Base-by-base conservation (phyloP, 2,113 vertebrate species). In the Ramphastos sulfuratus region DNA sequence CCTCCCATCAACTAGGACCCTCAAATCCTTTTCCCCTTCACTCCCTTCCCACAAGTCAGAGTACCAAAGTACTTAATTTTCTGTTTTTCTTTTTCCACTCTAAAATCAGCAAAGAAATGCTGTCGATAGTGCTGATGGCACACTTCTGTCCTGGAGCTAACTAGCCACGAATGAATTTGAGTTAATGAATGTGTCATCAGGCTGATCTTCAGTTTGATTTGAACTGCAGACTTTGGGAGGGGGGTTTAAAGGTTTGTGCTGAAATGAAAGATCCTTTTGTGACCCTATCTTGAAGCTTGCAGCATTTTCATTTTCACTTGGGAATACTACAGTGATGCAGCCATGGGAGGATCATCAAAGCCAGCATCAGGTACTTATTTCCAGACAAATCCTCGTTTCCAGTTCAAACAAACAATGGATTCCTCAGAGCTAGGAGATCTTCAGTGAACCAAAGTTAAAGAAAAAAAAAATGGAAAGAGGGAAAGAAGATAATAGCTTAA, bases 321-420 rank as follows among this genome's bases (percentile, higher is more conserved):
- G 87, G 92, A 92, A 31, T 50, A 25, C 83, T 6, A 16, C 56
- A 94, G 5, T 23, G 72, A 82, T 12, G 23, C 67, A 82, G 54
- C 70, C 54, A 10, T 27, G 31, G 88, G 27, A 7, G 7, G 28
- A 50, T 42, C 89, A 46, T 59, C 4, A 31, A 59, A 88, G 79
- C 71, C 46, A 87, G 67, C 10, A 2, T 70, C 52, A 9, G 15
- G 5, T 67, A 63, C 42, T 2, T 73, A 80, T 87, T 93, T 84
- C 92, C 94, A 91, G 92, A 95, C 85, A 96, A 97, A 96, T 92
- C 86, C 92, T 95, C 52, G 73, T 85, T 95, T 50, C 92, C 97
- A 97, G 97, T 97, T 98, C 97, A 97, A 97, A 96, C 91, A 97
- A 96, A 97, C 95, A 96, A 91, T 90, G 94, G 94, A 97, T 97